A percentile compares a stretch with the other conserved stretches of the same genome.
Evolutionary conservation across 2,113 vertebrate genomes (phyloP).

Genomic region (Antigone vipio): DNA sequence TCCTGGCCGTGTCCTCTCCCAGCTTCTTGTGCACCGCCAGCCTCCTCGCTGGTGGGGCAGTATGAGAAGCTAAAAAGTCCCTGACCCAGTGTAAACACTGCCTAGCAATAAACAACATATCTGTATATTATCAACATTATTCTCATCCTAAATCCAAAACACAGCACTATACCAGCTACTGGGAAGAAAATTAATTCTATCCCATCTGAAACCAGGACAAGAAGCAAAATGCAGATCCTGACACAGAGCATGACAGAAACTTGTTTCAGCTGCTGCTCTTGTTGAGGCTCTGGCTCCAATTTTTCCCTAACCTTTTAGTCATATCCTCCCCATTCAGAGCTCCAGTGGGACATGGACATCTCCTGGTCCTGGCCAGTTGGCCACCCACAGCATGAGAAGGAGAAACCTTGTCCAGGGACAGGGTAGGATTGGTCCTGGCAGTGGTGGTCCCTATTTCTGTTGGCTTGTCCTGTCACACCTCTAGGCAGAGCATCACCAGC

Average conservation of each 20-base stretch:
- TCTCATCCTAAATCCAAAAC: too few relatives aligned
- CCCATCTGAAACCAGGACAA: too few relatives aligned
- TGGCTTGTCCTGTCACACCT: not conserved
- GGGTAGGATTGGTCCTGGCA: not conserved
- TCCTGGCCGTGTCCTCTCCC: too few relatives aligned
- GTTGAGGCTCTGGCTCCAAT: not conserved
- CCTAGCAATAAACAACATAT: too few relatives aligned
- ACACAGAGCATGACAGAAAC: not conserved
- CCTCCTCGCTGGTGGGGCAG: too few relatives aligned
- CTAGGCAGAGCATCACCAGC: not conserved
- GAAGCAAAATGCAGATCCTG: not conserved
- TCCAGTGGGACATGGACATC: not conserved
- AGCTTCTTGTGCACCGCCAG: too few relatives aligned
- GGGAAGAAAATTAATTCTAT: too few relatives aligned
- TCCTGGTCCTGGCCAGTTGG: not conserved
- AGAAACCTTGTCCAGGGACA: not conserved
- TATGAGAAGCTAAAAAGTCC: too few relatives aligned
- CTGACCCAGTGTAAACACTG: too few relatives aligned
- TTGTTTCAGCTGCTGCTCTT: not conserved
- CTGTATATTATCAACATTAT: too few relatives aligned
- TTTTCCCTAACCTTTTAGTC: not conserved
- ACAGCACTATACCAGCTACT: too few relatives aligned
- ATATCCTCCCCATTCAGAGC: not conserved
- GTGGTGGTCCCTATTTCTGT: not conserved
- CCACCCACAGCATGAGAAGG: not conserved